phyloP scores from a whole-genome alignment of 2,888 invertebrate species.

The Protophormia terraenovae region DNA sequence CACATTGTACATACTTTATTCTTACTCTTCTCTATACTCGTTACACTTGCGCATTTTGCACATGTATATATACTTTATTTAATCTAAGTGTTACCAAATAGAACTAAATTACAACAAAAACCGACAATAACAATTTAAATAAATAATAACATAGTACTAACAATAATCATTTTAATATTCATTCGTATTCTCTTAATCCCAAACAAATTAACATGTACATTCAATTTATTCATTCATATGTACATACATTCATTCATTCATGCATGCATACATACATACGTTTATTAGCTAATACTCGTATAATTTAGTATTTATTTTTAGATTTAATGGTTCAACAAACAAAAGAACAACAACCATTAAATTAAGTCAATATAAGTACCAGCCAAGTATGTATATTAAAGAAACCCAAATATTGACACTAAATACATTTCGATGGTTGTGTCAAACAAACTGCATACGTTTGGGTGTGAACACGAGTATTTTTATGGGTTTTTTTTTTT shows the following conservation, averaged over 20 bases:
- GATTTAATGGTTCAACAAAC: constrained; percentile 50
- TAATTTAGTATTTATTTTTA: constrained; percentile 43
- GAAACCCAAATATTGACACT: constrained; percentile 44
- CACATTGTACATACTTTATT: neutral
- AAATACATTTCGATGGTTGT: constrained; percentile 14
- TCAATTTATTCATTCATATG: too few relatives aligned
- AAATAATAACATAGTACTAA: constrained; percentile 7
- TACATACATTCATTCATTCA: neutral
- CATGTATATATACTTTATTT: neutral
- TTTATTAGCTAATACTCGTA: too few relatives aligned
- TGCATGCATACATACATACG: neutral
- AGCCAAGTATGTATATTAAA: too few relatives aligned
- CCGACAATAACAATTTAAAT: neutral
- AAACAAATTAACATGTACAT: constrained; percentile 41
- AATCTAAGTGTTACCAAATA: constrained; percentile 8
- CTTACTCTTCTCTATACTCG: neutral
- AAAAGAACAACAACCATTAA: constrained; percentile 14
- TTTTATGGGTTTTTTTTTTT: too few relatives aligned
- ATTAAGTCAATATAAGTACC: neutral
- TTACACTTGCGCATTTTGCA: neutral
- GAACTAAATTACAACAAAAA: constrained; percentile 11
- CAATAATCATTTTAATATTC: constrained; percentile 5
- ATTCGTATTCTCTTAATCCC: too few relatives aligned
- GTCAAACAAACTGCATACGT: neutral
- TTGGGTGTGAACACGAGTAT: neutral